These are phyloP conservation scores for Corythoichthys intestinalis DNA, from an alignment of 2,113 vertebrate genomes.

Conservation along the genomic window DNA sequence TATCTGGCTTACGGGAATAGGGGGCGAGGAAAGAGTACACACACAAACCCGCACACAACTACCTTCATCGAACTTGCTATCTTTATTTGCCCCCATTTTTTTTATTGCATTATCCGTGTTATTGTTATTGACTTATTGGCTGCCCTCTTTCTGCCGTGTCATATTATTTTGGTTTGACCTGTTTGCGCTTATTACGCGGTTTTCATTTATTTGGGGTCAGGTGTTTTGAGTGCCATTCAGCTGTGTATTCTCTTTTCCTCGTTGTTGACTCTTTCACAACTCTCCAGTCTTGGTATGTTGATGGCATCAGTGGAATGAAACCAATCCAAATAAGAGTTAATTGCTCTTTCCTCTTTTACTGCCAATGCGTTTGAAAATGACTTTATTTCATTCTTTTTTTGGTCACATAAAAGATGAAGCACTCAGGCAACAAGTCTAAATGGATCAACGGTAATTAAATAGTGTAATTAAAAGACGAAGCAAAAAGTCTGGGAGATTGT, in stretches of 20 bases:
- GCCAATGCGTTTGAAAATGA: constrained; percentile 40
- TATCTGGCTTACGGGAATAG: neutral
- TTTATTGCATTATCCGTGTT: constrained; percentile 26
- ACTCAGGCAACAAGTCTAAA: constrained; percentile 49
- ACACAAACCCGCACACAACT: constrained; percentile 8
- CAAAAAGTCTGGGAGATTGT: constrained; percentile 46
- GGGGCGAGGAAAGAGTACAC: neutral
- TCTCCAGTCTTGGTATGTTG: constrained; percentile 41
- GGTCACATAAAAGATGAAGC: constrained; percentile 47
- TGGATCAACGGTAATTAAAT: constrained; percentile 65
- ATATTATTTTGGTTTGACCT: neutral
- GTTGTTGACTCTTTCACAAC: constrained; percentile 5
- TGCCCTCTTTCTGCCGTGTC: neutral
- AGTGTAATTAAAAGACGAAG: constrained; percentile 59
- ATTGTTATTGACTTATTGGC: constrained; percentile 2
- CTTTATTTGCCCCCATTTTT: constrained; percentile 27
- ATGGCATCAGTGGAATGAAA: constrained; percentile 54
- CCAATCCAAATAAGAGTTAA: constrained; percentile 51
- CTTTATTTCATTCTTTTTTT: constrained; percentile 51
- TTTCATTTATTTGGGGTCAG: neutral
- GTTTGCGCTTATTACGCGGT: neutral
- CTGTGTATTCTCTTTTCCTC: constrained; percentile 5
- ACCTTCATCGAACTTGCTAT: constrained; percentile 15
- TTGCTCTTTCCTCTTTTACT: constrained; percentile 41
- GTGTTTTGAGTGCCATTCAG: neutral